Base-by-base conservation (phyloP, 1,140 invertebrate genomes). In the Drosophila punjabiensis region DNA sequence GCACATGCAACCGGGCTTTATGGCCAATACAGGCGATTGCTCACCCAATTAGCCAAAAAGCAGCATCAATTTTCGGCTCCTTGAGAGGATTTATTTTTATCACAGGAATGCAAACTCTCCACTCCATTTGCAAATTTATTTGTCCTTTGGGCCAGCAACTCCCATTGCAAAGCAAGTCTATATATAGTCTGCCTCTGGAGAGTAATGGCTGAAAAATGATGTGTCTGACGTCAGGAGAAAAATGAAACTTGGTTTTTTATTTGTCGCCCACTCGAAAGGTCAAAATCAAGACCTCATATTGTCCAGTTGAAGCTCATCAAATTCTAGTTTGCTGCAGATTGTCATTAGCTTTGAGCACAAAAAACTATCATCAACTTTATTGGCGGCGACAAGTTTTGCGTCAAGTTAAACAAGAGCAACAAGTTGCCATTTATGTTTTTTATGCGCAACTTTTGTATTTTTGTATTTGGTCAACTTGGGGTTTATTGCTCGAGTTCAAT, bases 401-500 rank as follows among this genome's bases (percentile, higher is more conserved):
- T 35, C 67, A 39, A 47, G 52, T 43, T 45, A 11, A 74, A 74
- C 35, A 20, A 39, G 45, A 66, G 82, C 82, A 86, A 85, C 82
- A 86, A 86, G 82, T 85, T 84, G 82, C 82, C 77, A 47, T 70
- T 85, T 77, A 81, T 85, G 82, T 52, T 50, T 45, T 45, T 50
- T 48, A 37, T 61, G 37, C 58, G 45, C 50, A 45, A 50, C 10
- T 58, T 24, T 45, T 41, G 13, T n/a, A 24, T 75, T 13, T 60
- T 30, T 30, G 37, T 73, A 50, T 82, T 66, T 55, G 37, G 16
- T 52, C 45, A 28, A 69, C 65, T 66, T 52, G 62, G 65, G 65
- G 82, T 85, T 85, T 81, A 85, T 48, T 61, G 79, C 41, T 78
- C 76, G 82, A 79, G 82, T 86, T 85, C 82, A 85, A 86, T 85